Percentiles rank a stretch among this genome's conserved stretches.
Conservation (phyloP, 2,797 vertebrate genomes). For the Glossophaga mutica region DNA sequence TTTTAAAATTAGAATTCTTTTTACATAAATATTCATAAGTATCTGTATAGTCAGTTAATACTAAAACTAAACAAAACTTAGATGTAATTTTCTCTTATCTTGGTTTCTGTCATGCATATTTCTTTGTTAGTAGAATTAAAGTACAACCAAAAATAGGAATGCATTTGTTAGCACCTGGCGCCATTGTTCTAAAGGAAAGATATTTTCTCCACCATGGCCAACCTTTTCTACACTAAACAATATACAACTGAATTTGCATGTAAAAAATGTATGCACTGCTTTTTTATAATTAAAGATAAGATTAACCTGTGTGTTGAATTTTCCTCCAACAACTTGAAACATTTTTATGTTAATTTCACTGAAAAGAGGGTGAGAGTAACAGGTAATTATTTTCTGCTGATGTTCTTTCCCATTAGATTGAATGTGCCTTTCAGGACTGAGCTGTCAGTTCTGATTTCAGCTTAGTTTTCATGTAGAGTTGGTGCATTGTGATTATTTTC, state of each 20-base stretch:
- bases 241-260: conserved; percentile 59
- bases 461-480: conserved; percentile 55
- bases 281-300: conserved; percentile 71
- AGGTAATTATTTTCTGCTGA: conserved; percentile 71
- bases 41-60: background rate
- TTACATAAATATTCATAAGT: background rate
- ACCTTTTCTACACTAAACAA: conserved; percentile 32
- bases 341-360: conserved; percentile 66
- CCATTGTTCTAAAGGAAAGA: conserved; percentile 68
- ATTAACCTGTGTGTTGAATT: conserved; percentile 65
- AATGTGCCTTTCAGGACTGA: conserved; percentile 58
- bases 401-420: conserved; percentile 46
- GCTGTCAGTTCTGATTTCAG: conserved; percentile 70
- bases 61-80: conserved; percentile 41
- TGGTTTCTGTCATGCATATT: conserved; percentile 45
- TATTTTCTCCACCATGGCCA: conserved; percentile 35
- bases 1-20: conserved; percentile 52
- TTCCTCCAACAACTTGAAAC: conserved; percentile 61
- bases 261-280: conserved; percentile 50
- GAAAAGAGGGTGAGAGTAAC: conserved; percentile 56
- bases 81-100: conserved; percentile 56
- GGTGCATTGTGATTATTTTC: conserved; percentile 67
- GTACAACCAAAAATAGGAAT: conserved; percentile 63
- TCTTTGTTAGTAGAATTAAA: conserved; percentile 63
- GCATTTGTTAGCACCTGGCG: conserved; percentile 70